Evolutionary conservation across 2,797 vertebrate species (phyloP).

Genomic region (Nyctibius grandis): DNA sequence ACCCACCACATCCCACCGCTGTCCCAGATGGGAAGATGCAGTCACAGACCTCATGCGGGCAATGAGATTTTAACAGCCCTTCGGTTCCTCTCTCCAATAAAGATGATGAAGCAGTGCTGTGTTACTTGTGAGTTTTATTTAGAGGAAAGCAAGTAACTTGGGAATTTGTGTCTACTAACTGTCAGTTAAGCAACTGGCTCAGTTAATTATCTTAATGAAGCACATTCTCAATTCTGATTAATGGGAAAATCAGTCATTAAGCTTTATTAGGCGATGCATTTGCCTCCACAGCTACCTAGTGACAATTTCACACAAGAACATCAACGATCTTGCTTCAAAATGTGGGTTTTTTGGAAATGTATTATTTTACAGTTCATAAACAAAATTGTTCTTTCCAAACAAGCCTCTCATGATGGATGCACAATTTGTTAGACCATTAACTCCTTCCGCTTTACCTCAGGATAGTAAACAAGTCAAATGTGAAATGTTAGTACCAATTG

Average conservation of each 20-base stretch:
- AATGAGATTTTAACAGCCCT: neutral
- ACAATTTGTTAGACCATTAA: slow-evolving; percentile 64
- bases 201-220: slow-evolving; percentile 75
- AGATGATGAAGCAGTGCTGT: neutral
- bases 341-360: neutral
- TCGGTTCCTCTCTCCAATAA: neutral
- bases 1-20: neutral
- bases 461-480: slow-evolving; percentile 61
- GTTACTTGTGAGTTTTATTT: slow-evolving; percentile 33
- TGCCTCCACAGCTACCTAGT: slow-evolving; percentile 47
- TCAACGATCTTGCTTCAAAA: neutral
- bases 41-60: neutral
- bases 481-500: slow-evolving; percentile 46
- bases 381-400: slow-evolving; percentile 21
- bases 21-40: neutral
- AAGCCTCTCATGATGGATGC: slow-evolving; percentile 43
- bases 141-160: slow-evolving; percentile 38
- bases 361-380: slow-evolving; percentile 57
- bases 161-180: slow-evolving; percentile 45
- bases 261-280: slow-evolving; percentile 60
- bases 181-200: slow-evolving; percentile 56
- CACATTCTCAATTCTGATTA: slow-evolving; percentile 66
- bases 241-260: slow-evolving; percentile 69
- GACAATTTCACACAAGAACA: slow-evolving; percentile 29
- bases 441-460: slow-evolving; percentile 39